Conservation (phyloP, 2,797 vertebrate species). For the Cossypha caffra region DNA sequence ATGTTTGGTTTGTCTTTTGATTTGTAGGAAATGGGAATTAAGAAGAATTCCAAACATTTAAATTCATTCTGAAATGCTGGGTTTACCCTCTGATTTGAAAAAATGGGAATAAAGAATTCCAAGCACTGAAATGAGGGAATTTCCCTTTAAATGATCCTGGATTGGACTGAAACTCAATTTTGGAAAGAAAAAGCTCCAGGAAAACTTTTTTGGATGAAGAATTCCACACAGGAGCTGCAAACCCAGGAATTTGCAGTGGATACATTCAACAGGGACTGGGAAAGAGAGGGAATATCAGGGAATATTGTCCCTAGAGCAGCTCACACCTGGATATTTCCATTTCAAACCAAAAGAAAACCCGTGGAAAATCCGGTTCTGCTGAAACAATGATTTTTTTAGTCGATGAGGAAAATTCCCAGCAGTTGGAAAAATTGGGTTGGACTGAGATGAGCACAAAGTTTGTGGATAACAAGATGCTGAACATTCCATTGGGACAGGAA, state of each 20-base stretch:
- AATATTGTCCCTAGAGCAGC: background rate
- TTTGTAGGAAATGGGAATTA: background rate
- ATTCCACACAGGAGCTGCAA: background rate
- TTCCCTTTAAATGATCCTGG: background rate
- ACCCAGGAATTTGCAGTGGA: background rate
- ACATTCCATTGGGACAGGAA: background rate
- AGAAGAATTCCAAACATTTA: background rate
- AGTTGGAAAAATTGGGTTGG: background rate
- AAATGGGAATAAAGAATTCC: background rate
- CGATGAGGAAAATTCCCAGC: background rate
- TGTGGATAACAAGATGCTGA: accelerated
- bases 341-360: background rate
- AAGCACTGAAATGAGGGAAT: background rate
- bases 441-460: background rate
- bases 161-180: background rate
- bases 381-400: background rate
- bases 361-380: background rate
- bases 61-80: background rate
- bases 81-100: background rate
- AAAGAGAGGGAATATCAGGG: background rate
- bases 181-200: background rate
- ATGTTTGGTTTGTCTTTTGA: background rate
- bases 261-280: background rate
- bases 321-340: background rate
- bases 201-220: background rate